Base-by-base conservation (phyloP, 2,888 invertebrate genomes). In the Tenthredo amoena region DNA sequence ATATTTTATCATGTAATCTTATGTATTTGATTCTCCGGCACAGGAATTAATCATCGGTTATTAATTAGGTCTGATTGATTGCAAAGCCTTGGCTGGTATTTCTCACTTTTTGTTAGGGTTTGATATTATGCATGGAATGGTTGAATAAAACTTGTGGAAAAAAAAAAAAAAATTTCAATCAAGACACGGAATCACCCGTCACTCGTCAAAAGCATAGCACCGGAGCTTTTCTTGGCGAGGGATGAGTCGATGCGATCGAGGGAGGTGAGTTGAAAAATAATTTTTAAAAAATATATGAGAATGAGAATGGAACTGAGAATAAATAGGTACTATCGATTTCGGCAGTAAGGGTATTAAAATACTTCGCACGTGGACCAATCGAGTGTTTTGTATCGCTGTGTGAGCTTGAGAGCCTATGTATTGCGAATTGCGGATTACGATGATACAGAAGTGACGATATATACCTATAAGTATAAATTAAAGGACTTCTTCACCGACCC, bases 291-390 rank as follows among this genome's bases (percentile, higher is more conserved):
- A 21, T 18, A 58, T n/a, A 34, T 12, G 18, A 26, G 40, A n/a
- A 62, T 21, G 40, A 31, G 58, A 81, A 37, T 40, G 37, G 62
- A 81, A 81, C 58, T 37, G 58, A 40, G 62, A 65, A 31, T 68
- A 68, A 37, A 43, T 31, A 81, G 62, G 62, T 77, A 40, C 31
- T 72, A 79, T 47, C 85, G 85, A 77, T 77, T 77, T 85, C 85
- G 85, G 85, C 85, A 85, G 77, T 85, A 85, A 85, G 85, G 85
- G 85, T 85, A 85, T 83, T 47, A 68, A 83, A 40, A 68, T 83
- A 83, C 83, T 83, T 83, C 62, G 83, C 71, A 83, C 47, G 83
- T 71, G 83, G 83, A 83, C 83, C 83, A 83, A 83, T 68, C 68
- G 68, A 83, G 18, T 83, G 83, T 83, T 83, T 83, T 83, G 43